Conservation (phyloP, 2,888 invertebrate genomes). For the Chalcis sispes region DNA sequence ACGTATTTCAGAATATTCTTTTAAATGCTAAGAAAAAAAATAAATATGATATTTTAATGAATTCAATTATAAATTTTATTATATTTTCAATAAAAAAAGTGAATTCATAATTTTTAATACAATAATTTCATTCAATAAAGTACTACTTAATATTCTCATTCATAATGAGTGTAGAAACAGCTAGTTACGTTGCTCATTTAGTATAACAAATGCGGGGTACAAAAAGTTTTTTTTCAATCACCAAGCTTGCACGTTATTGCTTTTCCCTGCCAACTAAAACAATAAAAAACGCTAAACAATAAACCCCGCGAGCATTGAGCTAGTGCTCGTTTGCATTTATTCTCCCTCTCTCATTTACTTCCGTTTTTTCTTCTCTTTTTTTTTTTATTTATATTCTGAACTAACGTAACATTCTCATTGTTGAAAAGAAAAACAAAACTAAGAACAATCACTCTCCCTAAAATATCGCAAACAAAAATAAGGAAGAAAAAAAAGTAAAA, state of each 20-base stretch:
- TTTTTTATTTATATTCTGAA: no score
- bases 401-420: no score
- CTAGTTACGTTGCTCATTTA: neutral
- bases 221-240: conserved; percentile 11
- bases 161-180: neutral
- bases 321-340: neutral
- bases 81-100: no score
- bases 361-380: neutral
- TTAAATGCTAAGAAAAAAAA: no score
- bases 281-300: conserved; percentile 25
- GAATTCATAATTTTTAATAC: neutral
- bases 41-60: no score
- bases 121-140: neutral
- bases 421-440: no score
- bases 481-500: no score
- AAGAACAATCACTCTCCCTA: no score
- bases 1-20: no score
- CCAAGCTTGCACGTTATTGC: neutral
- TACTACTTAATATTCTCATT: neutral
- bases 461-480: no score
- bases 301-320: neutral
- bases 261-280: neutral
- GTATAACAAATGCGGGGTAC: neutral
- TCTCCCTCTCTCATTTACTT: neutral
- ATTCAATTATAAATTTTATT: no score